Evolutionary conservation across 2,888 invertebrate genomes (phyloP).

Genomic region (Drosophila trichaetosa): DNA sequence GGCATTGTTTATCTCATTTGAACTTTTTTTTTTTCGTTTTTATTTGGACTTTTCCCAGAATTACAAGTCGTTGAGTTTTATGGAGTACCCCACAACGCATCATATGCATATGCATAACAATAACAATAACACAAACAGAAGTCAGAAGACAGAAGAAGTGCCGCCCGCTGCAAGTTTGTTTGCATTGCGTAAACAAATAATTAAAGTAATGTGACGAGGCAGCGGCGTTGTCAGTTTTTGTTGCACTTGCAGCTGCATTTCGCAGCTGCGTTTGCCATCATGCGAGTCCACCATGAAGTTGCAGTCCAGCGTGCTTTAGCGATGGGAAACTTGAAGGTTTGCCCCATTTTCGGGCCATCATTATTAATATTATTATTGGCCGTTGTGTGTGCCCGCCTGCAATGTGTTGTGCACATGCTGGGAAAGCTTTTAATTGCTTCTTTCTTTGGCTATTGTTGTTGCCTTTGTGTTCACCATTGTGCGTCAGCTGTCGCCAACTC

Average conservation of each 20-base stretch:
- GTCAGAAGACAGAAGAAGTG: constrained; percentile 54
- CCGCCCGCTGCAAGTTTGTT: constrained; percentile 72
- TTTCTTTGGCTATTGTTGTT: constrained; percentile 2
- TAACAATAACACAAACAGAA: constrained; percentile 29
- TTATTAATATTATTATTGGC: constrained; percentile 36
- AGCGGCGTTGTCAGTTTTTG: constrained; percentile 35
- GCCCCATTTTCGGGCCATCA: constrained; percentile 61
- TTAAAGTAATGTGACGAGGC: constrained; percentile 75
- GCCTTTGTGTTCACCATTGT: constrained; percentile 63
- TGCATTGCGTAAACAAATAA: constrained; percentile 77
- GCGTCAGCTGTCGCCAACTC: constrained; percentile 68
- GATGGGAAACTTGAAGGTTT: constrained; percentile 53
- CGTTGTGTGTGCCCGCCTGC: constrained; percentile 14
- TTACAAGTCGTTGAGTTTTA: constrained; percentile 61
- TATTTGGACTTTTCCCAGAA: constrained; percentile 55
- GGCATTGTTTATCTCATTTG: constrained; percentile 32
- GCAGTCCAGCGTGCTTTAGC: constrained; percentile 2
- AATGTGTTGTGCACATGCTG: constrained; percentile 71
- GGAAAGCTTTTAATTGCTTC: constrained; percentile 72
- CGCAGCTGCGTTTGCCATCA: constrained; percentile 74
- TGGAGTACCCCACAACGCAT: constrained; percentile 46
- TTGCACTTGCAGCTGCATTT: constrained; percentile 27
- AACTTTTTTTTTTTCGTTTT: background rate
- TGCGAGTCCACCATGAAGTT: constrained; percentile 35
- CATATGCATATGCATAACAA: constrained; percentile 49